These are phyloP conservation scores for Drosophila orosa DNA, from an alignment of 1,140 invertebrate species.

Conservation along the genomic window DNA sequence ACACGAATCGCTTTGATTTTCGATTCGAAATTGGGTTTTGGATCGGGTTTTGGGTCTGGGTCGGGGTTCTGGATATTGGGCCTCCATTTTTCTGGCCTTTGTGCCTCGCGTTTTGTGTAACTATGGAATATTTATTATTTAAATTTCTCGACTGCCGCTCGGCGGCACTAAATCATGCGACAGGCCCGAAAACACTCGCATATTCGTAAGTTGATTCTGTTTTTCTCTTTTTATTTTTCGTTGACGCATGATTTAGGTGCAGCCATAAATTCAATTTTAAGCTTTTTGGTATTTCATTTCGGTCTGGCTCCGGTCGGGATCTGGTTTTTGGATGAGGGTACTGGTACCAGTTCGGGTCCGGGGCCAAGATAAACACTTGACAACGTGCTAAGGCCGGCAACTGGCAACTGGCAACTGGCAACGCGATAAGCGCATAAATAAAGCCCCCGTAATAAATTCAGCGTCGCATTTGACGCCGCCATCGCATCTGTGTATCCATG, in stretches of 20 bases:
- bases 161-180: conserved; percentile 72
- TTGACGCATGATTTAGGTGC: conserved; percentile 77
- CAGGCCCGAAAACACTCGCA: conserved; percentile 59
- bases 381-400: conserved; percentile 75
- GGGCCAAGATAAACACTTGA: conserved; percentile 79
- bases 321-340: conserved; percentile 39
- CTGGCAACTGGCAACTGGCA: conserved; percentile 40
- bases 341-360: conserved; percentile 26
- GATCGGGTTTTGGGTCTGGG: background rate
- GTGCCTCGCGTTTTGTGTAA: conserved; percentile 45
- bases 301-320: conserved; percentile 32
- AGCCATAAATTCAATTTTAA: conserved; percentile 81
- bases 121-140: conserved; percentile 82
- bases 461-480: conserved; percentile 69
- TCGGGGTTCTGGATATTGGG: conserved; percentile 1
- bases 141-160: conserved; percentile 68
- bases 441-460: conserved; percentile 71
- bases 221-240: conserved; percentile 29
- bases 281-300: conserved; percentile 79
- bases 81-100: conserved; percentile 61
- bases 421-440: conserved; percentile 77
- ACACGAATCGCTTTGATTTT: conserved; percentile 56
- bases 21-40: conserved; percentile 31
- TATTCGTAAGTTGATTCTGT: conserved; percentile 42
- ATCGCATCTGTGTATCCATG: conserved; percentile 45